These are phyloP conservation scores for Apostichopus californicus DNA, from an alignment of 35 echinoderm and acorn worm species.

Conservation along the genomic window DNA sequence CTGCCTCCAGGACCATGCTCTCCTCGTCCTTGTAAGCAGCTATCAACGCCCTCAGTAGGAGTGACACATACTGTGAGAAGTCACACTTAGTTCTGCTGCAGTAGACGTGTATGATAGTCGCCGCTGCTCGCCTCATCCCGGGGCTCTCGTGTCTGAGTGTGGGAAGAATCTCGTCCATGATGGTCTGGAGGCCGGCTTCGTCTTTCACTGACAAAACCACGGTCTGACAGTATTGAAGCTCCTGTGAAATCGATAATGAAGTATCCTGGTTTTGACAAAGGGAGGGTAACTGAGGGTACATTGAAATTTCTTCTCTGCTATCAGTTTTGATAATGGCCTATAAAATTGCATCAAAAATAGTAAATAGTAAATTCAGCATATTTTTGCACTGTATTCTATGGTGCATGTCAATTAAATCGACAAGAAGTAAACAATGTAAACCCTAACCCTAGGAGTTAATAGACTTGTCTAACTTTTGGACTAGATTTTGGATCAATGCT, in stretches of 20 bases:
- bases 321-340: too few species aligned
- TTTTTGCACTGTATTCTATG: too few species aligned
- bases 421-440: too few species aligned
- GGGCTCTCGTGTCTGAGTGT: slow-evolving; percentile 62
- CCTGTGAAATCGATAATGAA: slow-evolving; percentile 43
- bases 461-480: too few species aligned
- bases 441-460: too few species aligned
- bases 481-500: too few species aligned
- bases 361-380: too few species aligned
- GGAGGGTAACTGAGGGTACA: too few species aligned
- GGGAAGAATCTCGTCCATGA: slow-evolving; percentile 88
- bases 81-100: slow-evolving; percentile 84
- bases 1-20: slow-evolving; percentile 65
- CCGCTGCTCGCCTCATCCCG: slow-evolving; percentile 75
- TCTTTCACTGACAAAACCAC: slow-evolving; percentile 88
- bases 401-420: too few species aligned
- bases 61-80: slow-evolving; percentile 73
- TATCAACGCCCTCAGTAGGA: slow-evolving; percentile 77
- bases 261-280: too few species aligned
- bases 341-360: too few species aligned
- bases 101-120: slow-evolving; percentile 80
- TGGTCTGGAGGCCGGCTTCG: slow-evolving; percentile 73
- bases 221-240: slow-evolving; percentile 86
- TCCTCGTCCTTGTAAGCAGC: slow-evolving; percentile 79
- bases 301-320: too few species aligned